Evolutionary conservation across 2,797 vertebrate species (phyloP).

Genomic region (Platyrinchus mystaceus): DNA sequence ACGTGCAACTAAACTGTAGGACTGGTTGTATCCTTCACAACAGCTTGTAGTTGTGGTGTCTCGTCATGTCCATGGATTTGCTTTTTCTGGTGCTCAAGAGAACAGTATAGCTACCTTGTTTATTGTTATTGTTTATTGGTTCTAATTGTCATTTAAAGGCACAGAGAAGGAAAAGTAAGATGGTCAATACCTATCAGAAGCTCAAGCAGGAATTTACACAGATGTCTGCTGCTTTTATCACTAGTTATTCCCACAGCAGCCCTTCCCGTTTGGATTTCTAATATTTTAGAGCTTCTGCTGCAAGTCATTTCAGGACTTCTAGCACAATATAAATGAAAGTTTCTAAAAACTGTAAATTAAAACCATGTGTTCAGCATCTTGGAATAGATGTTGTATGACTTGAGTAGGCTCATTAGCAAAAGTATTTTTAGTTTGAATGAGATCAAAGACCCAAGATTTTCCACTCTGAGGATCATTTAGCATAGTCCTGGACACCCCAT

Average conservation of each 20-base stretch:
- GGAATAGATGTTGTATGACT: conserved; percentile 47
- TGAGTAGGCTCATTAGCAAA: conserved; percentile 40
- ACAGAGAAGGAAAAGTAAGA: neutral
- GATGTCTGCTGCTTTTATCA: neutral
- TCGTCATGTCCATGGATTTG: neutral
- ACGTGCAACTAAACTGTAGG: neutral
- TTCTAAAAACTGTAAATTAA: conserved; percentile 76
- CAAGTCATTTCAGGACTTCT: conserved; percentile 61
- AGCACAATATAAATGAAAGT: conserved; percentile 73
- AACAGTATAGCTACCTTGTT: neutral
- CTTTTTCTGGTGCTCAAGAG: neutral
- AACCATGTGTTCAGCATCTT: conserved; percentile 69
- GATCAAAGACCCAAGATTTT: conserved; percentile 52
- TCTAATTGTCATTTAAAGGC: neutral
- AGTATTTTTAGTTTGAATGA: conserved; percentile 50
- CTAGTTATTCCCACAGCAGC: neutral
- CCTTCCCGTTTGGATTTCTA: neutral
- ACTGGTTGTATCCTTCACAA: neutral
- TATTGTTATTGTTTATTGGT: neutral
- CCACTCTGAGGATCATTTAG: conserved; percentile 28
- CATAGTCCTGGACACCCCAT: conserved; percentile 19
- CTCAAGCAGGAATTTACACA: neutral
- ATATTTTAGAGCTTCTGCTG: conserved; percentile 58
- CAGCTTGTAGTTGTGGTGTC: neutral
- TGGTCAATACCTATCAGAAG: neutral